Evolutionary conservation across 2,113 vertebrate genomes (phyloP).

Genomic region (Mastomys natalensis): DNA sequence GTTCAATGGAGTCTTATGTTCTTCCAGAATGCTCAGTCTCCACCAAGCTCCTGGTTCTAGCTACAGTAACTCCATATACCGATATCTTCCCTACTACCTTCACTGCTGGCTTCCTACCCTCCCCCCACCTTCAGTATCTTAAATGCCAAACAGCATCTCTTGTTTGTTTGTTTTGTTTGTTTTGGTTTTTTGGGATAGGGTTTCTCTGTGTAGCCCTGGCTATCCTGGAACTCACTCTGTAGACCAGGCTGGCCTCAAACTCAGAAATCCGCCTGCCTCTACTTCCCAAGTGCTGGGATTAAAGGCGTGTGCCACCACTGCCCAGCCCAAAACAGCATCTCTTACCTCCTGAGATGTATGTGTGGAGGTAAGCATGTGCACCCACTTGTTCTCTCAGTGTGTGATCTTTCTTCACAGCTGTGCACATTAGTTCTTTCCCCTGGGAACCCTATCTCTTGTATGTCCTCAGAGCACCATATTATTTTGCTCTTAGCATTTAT

Average conservation of each 20-base stretch:
- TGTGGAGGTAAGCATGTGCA: fast-evolving
- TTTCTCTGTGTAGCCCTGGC: too few relatives aligned
- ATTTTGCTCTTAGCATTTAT: not conserved
- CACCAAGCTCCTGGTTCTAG: not conserved
- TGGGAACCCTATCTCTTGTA: not conserved
- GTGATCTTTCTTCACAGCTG: not conserved
- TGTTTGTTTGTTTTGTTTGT: too few relatives aligned
- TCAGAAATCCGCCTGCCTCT: too few relatives aligned
- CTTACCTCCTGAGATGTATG: not conserved
- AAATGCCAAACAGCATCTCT: not conserved
- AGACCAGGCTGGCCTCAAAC: too few relatives aligned
- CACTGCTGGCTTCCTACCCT: not conserved
- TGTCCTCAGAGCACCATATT: not conserved
- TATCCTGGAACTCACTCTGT: too few relatives aligned
- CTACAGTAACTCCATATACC: not conserved
- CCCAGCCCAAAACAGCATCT: not conserved
- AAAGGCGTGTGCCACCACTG: too few relatives aligned
- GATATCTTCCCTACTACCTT: not conserved
- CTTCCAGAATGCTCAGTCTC: slow-evolving; percentile 28
- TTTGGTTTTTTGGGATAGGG: too few relatives aligned
- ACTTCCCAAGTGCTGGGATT: too few relatives aligned
- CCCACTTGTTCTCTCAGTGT: not conserved
- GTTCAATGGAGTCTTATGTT: not conserved
- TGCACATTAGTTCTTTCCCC: not conserved
- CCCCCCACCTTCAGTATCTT: not conserved